Evolutionary conservation across 2,797 vertebrate genomes (phyloP).

Genomic region (Urophycis tenuis): DNA sequence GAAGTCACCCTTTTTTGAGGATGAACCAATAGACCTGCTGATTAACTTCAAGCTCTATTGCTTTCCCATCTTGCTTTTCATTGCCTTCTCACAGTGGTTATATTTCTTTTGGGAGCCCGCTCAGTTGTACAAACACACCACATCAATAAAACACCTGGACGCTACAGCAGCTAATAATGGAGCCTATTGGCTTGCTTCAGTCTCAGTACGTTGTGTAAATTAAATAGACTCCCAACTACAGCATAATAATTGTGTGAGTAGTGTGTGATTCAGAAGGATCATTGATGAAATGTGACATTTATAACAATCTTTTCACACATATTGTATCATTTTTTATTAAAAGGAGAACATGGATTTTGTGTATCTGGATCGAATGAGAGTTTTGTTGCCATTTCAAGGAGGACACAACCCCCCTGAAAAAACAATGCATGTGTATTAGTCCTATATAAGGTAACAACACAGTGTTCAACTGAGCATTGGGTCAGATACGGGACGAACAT

Average conservation of each 20-base stretch:
- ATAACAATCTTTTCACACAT: background rate
- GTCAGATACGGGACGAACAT: background rate
- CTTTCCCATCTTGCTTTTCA: background rate
- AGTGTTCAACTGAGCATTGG: background rate
- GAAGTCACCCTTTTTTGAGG: no score
- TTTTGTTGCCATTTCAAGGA: background rate
- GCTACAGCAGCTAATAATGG: background rate
- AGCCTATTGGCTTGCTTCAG: background rate
- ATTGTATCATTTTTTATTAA: background rate
- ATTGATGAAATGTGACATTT: background rate
- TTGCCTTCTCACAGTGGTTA: background rate
- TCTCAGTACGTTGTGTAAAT: background rate
- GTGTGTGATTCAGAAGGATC: background rate
- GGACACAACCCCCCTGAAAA: background rate
- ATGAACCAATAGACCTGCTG: background rate
- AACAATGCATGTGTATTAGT: background rate
- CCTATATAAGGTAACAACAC: background rate
- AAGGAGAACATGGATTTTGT: background rate
- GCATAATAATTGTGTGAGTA: background rate
- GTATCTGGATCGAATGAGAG: background rate
- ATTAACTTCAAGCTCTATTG: background rate
- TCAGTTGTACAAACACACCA: no score
- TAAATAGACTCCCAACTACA: background rate
- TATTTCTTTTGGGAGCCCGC: no score
- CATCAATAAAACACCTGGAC: no score